phyloP scores from a whole-genome alignment of 2,113 vertebrate genomes.

The Lipotes vexillifer region DNA sequence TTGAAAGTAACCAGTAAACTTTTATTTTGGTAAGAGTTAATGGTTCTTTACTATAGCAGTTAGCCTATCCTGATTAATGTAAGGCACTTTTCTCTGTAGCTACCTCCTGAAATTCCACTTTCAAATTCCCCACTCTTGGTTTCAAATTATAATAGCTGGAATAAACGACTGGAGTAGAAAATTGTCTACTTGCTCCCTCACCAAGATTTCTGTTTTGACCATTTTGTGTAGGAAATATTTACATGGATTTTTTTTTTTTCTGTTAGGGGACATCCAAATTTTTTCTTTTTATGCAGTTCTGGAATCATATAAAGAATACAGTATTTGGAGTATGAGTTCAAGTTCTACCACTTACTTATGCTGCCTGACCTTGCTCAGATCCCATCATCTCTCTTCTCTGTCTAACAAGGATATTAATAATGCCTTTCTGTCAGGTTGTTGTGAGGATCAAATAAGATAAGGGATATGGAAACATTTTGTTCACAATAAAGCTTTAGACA shows the following conservation, averaged over 20 bases:
- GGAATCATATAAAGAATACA: not conserved
- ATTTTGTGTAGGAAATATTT: not conserved
- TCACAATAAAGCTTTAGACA: constrained; percentile 14
- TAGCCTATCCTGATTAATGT: not conserved
- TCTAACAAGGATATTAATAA: constrained; percentile 57
- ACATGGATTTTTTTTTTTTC: not conserved
- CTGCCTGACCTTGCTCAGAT: not conserved
- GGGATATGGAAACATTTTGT: constrained; percentile 37
- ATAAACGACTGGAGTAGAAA: not conserved
- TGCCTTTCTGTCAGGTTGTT: not conserved
- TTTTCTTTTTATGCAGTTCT: not conserved
- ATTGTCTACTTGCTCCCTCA: not conserved
- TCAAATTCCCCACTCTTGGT: not conserved
- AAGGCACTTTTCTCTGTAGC: not conserved
- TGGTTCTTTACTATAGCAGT: not conserved
- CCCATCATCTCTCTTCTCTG: constrained; percentile 1
- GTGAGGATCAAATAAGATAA: constrained; percentile 57
- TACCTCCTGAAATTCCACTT: not conserved
- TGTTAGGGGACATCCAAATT: not conserved
- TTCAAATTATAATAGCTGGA: not conserved
- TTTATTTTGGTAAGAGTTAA: not conserved
- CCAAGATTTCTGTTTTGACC: not conserved
- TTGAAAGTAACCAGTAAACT: not conserved
- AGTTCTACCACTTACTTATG: not conserved
- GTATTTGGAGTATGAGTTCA: not conserved